Evolutionary conservation across 2,888 invertebrate species (phyloP).

Genomic region (Cerceris rybyensis): DNA sequence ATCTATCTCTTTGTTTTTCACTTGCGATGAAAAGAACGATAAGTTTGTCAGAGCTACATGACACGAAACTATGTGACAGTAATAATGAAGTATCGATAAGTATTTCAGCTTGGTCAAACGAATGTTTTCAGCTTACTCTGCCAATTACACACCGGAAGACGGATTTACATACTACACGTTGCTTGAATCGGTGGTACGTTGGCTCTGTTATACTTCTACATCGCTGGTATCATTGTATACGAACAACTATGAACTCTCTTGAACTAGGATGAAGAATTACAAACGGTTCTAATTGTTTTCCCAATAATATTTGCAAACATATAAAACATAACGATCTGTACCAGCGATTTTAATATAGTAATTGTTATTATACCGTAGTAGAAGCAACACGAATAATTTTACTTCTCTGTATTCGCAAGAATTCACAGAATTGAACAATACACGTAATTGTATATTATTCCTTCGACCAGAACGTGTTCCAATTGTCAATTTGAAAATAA

Average conservation of each 20-base stretch:
- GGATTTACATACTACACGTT: conserved; percentile 61
- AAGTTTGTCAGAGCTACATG: neutral
- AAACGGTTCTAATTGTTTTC: neutral
- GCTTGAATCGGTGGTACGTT: conserved; percentile 31
- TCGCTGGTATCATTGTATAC: conserved; percentile 22
- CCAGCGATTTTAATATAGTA: too few species aligned
- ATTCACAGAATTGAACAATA: neutral
- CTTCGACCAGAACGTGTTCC: neutral
- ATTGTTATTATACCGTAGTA: too few species aligned
- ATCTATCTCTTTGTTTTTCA: too few species aligned
- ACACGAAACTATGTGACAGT: conserved; percentile 33
- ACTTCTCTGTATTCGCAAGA: neutral
- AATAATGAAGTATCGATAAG: conserved; percentile 20
- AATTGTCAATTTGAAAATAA: conserved; percentile 6
- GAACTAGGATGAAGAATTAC: conserved; percentile 39
- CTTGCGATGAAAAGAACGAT: too few species aligned
- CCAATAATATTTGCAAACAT: neutral
- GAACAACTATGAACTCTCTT: conserved; percentile 43
- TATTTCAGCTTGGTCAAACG: conserved; percentile 36
- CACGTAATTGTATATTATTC: neutral
- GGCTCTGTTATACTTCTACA: conserved; percentile 35
- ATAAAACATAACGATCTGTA: too few species aligned
- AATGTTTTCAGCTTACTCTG: conserved; percentile 51
- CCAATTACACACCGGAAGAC: conserved; percentile 57
- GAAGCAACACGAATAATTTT: too few species aligned